Conservation (phyloP, 2,113 vertebrate genomes). For the Cnemophilus loriae region DNA sequence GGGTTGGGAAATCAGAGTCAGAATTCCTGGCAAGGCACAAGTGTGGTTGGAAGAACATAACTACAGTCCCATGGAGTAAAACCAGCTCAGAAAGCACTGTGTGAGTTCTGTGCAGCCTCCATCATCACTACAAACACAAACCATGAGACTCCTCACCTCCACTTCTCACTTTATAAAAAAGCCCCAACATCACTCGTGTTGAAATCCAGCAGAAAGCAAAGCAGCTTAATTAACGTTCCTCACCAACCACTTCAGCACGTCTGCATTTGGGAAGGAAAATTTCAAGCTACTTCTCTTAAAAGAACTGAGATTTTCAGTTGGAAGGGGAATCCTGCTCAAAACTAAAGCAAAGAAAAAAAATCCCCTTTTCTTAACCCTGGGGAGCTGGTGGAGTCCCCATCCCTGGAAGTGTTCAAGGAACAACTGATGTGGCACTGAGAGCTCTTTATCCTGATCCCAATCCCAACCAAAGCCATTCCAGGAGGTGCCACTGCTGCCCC, state of each 20-base stretch:
- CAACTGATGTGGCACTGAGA: background rate
- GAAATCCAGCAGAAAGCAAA: background rate
- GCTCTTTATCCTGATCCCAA: background rate
- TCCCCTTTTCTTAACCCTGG: background rate
- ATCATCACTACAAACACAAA: background rate
- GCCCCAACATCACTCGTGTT: rapidly evolving
- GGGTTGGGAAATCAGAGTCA: background rate
- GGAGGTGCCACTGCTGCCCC: background rate
- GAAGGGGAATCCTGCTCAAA: background rate
- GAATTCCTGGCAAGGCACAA: background rate
- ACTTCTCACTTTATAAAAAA: background rate
- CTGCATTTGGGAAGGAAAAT: background rate
- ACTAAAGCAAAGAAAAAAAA: background rate
- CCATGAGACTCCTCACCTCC: background rate
- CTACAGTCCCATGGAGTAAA: rapidly evolving
- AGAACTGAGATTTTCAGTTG: background rate
- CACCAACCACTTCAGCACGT: background rate
- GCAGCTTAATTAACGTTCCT: background rate
- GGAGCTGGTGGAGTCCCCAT: background rate
- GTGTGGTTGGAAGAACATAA: background rate
- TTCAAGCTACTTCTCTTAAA: background rate
- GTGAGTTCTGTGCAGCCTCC: background rate
- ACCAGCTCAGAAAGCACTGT: background rate
- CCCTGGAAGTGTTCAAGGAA: background rate
- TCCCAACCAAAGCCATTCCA: background rate